A percentile compares a stretch with the other conserved stretches of the same genome.
Conservation (phyloP, 2,888 invertebrate genomes). For the Hypsopygia costalis region DNA sequence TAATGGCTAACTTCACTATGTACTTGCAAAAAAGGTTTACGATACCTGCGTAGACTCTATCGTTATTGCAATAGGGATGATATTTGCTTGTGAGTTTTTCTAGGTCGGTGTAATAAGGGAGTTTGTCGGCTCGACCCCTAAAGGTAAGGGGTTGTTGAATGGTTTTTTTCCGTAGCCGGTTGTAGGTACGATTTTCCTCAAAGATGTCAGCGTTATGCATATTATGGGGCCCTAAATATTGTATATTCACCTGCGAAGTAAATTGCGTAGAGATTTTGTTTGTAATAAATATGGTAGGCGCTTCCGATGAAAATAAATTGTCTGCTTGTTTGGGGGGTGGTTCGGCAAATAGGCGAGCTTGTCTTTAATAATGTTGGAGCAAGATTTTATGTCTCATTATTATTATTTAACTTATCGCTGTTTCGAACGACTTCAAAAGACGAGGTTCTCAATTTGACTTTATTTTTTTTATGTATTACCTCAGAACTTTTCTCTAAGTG, state of each 20-base stretch:
- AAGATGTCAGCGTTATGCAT: constrained; percentile 42
- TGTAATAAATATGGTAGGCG: constrained; percentile 15
- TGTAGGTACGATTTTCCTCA: constrained; percentile 44
- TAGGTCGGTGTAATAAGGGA: constrained; percentile 14
- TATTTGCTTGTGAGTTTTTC: constrained; percentile 7
- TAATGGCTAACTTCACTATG: constrained; percentile 33
- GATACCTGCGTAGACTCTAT: not conserved
- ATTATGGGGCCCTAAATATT: constrained; percentile 41
- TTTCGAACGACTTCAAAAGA: too few relatives aligned
- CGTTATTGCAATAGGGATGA: constrained; percentile 10
- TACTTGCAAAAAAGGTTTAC: constrained; percentile 5
- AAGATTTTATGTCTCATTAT: too few relatives aligned
- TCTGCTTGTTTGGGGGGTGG: not conserved
- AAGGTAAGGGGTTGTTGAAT: constrained; percentile 51
- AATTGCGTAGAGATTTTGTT: constrained; percentile 20
- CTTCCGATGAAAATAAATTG: not conserved
- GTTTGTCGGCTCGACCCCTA: constrained; percentile 35
- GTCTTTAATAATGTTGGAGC: too few relatives aligned
- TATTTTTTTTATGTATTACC: too few relatives aligned
- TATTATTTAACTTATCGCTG: too few relatives aligned
- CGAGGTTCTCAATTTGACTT: too few relatives aligned
- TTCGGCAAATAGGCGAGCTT: too few relatives aligned
- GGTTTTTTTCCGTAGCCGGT: constrained; percentile 36
- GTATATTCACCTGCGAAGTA: constrained; percentile 18
- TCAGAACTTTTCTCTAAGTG: too few relatives aligned